Conservation (phyloP, 2,888 invertebrate species). For the Andrena marginata region DNA sequence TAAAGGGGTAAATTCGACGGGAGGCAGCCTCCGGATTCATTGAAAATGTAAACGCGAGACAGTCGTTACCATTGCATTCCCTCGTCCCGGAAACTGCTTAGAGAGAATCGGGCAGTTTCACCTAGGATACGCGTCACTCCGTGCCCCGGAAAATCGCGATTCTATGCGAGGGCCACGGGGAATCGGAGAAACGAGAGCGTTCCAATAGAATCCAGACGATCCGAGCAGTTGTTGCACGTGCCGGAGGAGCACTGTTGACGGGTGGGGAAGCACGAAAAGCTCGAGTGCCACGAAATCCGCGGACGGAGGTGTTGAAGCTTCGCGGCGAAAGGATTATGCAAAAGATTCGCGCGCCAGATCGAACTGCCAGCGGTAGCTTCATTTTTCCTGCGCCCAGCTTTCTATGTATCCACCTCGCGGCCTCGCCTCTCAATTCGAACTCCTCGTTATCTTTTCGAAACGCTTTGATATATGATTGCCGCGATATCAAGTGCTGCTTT, state of each 20-base stretch:
- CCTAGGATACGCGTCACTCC: neutral
- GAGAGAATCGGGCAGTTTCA: slow-evolving; percentile 24
- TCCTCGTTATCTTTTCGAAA: slow-evolving; percentile 27
- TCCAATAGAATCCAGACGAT: slow-evolving; percentile 35
- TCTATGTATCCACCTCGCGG: slow-evolving; percentile 9
- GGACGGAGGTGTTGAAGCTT: slow-evolving; percentile 41
- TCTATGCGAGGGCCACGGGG: slow-evolving; percentile 32
- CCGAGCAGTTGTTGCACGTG: slow-evolving; percentile 14
- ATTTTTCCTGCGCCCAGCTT: neutral
- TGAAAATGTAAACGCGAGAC: neutral
- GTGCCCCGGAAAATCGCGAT: slow-evolving; percentile 1
- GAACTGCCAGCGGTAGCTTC: slow-evolving; percentile 30
- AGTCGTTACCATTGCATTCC: neutral
- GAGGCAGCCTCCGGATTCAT: neutral
- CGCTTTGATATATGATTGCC: slow-evolving; percentile 20
- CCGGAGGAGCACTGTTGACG: slow-evolving; percentile 28
- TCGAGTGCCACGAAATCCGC: slow-evolving; percentile 2
- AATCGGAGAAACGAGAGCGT: slow-evolving; percentile 10
- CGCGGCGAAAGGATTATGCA: slow-evolving; percentile 33
- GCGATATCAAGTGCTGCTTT: slow-evolving; percentile 23
- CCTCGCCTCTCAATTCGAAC: neutral
- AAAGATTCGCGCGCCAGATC: slow-evolving; percentile 44
- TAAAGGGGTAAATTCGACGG: neutral
- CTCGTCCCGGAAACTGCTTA: neutral
- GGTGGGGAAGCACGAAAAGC: slow-evolving; percentile 16